Conservation (phyloP, 2,797 vertebrate species). For the Mormyrops boulengeri region DNA sequence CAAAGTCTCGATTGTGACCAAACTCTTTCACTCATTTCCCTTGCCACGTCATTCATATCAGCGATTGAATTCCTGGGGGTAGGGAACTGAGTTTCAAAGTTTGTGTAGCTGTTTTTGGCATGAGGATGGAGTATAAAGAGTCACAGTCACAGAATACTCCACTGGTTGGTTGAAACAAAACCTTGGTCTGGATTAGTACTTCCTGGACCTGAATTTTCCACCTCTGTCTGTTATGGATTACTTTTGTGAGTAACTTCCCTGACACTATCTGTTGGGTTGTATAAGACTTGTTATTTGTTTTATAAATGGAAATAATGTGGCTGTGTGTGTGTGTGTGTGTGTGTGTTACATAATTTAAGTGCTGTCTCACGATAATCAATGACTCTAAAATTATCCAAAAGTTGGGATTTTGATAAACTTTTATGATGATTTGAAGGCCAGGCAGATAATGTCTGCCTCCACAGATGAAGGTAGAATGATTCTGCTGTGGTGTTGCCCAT, state of each 20-base stretch:
- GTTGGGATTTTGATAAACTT: slow-evolving; percentile 25
- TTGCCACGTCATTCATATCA: slow-evolving; percentile 4
- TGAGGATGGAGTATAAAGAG: background rate
- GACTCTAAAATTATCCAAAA: slow-evolving; percentile 14
- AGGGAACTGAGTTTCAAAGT: background rate
- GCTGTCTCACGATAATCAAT: slow-evolving; percentile 26
- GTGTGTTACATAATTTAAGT: slow-evolving; percentile 18
- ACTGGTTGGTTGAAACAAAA: background rate
- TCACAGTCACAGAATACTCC: background rate
- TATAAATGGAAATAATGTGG: background rate
- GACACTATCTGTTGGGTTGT: background rate
- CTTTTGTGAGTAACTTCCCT: background rate
- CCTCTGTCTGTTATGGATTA: background rate
- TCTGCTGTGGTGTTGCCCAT: background rate
- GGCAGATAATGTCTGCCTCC: background rate
- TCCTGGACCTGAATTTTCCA: background rate
- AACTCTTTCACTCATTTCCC: slow-evolving; percentile 24
- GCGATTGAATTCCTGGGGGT: background rate
- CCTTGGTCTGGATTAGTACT: background rate
- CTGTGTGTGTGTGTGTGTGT: background rate
- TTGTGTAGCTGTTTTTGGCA: background rate
- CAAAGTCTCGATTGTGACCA: slow-evolving; percentile 15
- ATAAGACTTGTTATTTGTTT: background rate
- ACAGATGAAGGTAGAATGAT: background rate
- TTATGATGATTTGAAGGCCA: slow-evolving; percentile 18